Evolutionary conservation across 2,888 invertebrate species (phyloP), one percentile per base, ranked within the genome.

Genomic region (Aleiodes leptofemur): DNA sequence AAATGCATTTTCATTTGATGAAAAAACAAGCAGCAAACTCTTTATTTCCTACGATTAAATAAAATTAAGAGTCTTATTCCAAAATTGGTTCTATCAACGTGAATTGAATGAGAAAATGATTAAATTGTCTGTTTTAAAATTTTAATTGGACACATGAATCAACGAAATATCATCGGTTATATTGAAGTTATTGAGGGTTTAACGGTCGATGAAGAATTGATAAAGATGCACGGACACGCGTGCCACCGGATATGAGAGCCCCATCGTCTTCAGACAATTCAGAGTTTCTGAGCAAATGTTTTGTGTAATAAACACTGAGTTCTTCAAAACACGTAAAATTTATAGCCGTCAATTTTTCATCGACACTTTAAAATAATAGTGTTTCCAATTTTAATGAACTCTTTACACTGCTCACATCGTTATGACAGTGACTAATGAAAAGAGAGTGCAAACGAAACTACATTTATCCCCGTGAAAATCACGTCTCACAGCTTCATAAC

Each of bases 151-250:
- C 70, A 56, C 43, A 56, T 48, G 70, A 71, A 16, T 34, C 29
- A 43, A 50, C 23, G 70, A 38, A 34, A 71, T 57, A 57, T 69
- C 29, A 16, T 34, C 8, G 55, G 29, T 4, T 59, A 59, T 61
- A 59, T 66, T 43, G 34, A 48, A 8, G 56, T 50, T 48, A 6
- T 53, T 11, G 80, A 76, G 81, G 82, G 80, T 81, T 77, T 86
- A 85, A 86, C 86, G 85, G 84, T 85, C 80, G 85, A 82, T 83
- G 83, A 84, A 80, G 80, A 86, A 88, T 88, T 86, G 85, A 88
- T 89, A 88, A 89, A 87, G 85, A 89, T 89, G 89, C 89, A 81
- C 81, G 83, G 83, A 80, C 89, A 89, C 87, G 89, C 84, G 84
- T 85, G 83, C 84, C 84, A 84, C 88, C 88, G 89, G 89, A 89